phyloP scores from a whole-genome alignment of 2,113 vertebrate genomes.

The Bettongia penicillata region DNA sequence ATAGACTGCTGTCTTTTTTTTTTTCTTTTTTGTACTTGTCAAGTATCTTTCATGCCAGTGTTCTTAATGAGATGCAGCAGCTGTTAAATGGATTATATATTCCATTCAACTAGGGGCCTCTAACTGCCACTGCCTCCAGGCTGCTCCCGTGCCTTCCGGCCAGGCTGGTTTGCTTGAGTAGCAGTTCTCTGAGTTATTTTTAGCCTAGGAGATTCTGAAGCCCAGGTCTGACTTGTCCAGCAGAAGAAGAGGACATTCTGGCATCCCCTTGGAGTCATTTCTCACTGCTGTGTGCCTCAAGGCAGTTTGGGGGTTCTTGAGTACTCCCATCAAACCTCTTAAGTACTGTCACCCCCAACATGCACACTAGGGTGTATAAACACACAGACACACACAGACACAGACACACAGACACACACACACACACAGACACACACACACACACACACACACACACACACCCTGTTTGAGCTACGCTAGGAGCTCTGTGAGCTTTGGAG shows the following conservation, averaged over 20 bases:
- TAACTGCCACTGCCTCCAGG: conserved; percentile 52
- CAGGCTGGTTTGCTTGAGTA: conserved; percentile 6
- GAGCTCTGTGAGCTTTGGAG: neutral
- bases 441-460: too few species aligned
- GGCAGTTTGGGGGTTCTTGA: neutral
- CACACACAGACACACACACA: too few species aligned
- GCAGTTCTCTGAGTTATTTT: conserved; percentile 10
- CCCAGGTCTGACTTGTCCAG: conserved; percentile 9
- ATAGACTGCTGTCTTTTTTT: conserved; percentile 61
- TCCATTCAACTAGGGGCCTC: conserved; percentile 63
- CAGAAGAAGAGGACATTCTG: neutral
- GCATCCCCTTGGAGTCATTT: neutral
- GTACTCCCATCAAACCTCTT: neutral
- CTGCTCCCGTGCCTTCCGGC: conserved; percentile 54
- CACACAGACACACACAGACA: too few species aligned
- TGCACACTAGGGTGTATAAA: too few species aligned
- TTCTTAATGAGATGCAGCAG: conserved; percentile 75
- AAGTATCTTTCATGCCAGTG: conserved; percentile 71
- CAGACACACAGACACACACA: too few species aligned
- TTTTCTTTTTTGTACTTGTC: conserved; percentile 62
- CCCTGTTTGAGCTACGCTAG: neutral
- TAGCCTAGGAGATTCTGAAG: conserved; percentile 6
- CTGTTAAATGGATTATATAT: conserved; percentile 68
- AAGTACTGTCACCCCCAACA: neutral
- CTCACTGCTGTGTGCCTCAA: neutral